These are phyloP conservation scores for Bombus pascuorum DNA, from an alignment of 1,140 invertebrate genomes.

Conservation along the genomic window DNA sequence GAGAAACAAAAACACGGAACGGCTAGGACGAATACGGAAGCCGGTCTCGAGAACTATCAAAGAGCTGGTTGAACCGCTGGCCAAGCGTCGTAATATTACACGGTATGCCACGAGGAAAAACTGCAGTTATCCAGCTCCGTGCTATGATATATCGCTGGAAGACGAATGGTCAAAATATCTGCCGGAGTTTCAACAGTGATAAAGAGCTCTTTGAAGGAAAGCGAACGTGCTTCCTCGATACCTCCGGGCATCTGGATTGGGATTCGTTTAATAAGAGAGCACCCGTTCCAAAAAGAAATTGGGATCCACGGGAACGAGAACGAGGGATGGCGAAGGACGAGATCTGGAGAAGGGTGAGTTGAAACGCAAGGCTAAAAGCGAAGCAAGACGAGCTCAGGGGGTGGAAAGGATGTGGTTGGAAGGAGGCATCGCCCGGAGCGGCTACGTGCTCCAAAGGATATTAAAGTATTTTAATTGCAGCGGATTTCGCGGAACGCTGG, in stretches of 20 bases:
- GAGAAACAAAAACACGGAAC: neutral
- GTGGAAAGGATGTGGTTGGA: slow-evolving; percentile 23
- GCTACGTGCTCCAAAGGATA: slow-evolving; percentile 72
- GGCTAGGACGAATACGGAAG: neutral
- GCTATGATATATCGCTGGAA: slow-evolving; percentile 31
- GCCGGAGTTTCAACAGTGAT: slow-evolving; percentile 16
- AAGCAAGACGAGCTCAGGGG: neutral
- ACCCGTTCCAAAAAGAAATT: slow-evolving; percentile 63
- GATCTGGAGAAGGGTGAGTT: neutral
- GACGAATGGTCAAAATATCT: slow-evolving; percentile 51
- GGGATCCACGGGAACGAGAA: slow-evolving; percentile 24
- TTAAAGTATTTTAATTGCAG: slow-evolving; percentile 74
- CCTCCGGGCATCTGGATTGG: slow-evolving; percentile 53
- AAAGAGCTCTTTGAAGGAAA: slow-evolving; percentile 61
- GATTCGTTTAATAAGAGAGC: slow-evolving; percentile 69
- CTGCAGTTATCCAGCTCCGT: slow-evolving; percentile 11
- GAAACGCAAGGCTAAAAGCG: neutral
- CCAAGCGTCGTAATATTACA: slow-evolving; percentile 26
- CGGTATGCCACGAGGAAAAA: neutral
- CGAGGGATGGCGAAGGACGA: neutral
- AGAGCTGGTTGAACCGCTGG: neutral
- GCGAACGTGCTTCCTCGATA: slow-evolving; percentile 59
- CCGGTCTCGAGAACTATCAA: slow-evolving; percentile 6
- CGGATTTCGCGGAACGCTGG: slow-evolving; percentile 65
- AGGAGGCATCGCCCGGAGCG: slow-evolving; percentile 58